Base-by-base conservation (phyloP, 1,140 invertebrate species). In the Orchesella cincta region DNA sequence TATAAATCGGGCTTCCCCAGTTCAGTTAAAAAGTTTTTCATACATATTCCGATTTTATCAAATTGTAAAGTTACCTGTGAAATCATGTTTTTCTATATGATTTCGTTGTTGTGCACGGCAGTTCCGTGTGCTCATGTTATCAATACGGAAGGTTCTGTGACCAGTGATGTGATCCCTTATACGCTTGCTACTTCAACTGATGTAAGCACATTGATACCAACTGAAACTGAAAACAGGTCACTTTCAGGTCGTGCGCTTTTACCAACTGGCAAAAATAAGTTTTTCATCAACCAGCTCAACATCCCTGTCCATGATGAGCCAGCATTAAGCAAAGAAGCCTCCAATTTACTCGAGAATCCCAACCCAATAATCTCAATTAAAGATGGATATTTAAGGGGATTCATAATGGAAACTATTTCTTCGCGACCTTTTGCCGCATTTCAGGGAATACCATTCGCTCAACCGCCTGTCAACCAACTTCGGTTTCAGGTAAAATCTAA, bases 371-470 rank as follows among this genome's bases (percentile, higher is more conserved):
- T 73, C 18, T 1, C 18, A 23, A 77, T 62, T 5, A 52, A 62
- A 18, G 73, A 79, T 62, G 81, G 81, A 18, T 33, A 62, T 12
- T 73, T 82, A 3, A 35, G 62, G 14, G 81, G 81, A n/a, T 82
- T 82, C 70, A 26, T 39, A 1, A 80, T 82, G 76, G 76, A 79
- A 67, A 76, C 81, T 3, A 26, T 78, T 8, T 67, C 62, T 28
- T 73, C 70, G 16, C 76, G 74, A 23, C 28, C 54, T 0, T 54
- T 82, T 74, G n/a, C 57, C 20, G 81, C 81, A 20, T 82, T 79
- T 26, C 79, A 80, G 76, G 35, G 62, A 0, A 82, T 82, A n/a
- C 81, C 79, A 2, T 82, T 80, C 39, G 81, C 81, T 1, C 28
- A 77, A 64, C 73, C 79, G 23, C 81, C 81, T 1, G 75, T 80